Evolutionary conservation across 1,140 invertebrate species (phyloP), one percentile per base, ranked within the genome.

Genomic region (Drosophila tani): DNA sequence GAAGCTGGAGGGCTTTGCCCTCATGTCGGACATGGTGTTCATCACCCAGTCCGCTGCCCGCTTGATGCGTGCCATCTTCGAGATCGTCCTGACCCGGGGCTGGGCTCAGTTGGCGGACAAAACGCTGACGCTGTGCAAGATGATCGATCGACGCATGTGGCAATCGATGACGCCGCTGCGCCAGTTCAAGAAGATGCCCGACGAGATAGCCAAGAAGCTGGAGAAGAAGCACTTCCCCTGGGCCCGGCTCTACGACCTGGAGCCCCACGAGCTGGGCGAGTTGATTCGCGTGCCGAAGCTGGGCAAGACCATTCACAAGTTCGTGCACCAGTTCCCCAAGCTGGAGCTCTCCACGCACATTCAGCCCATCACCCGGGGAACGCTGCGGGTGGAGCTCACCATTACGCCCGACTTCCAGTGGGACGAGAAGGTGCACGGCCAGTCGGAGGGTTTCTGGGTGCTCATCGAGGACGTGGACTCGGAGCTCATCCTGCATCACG

Each of bases 381-480:
- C 98, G 0, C 93, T 99, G 0, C 94, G 97, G 63, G 98, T 99
- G 2, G 99, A 99, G 93, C 94, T 99, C 2, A 99, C 98, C 1
- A 98, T 99, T n/a, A 99, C 98, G 0, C 98, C 99, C 0, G 99
- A 99, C 93, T 99, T 99, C 93, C 97, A 99, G 88, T 99, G 99
- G 99, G 99, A 99, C 82, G 98, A 99, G 70, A 99, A 99, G 93
- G 94, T 99, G 29, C 98, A 99, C 92, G 98, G 98, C 0, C 96
- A 96, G 55, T 99, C 98, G 0, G 98, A 99, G 94, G 98, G 97
- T 0, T 99, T 99, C 93, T 99, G 99, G 99, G 99, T 99, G 81
- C 93, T 99, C 11, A 98, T 99, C 1, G 99, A 99, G 93, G 99
- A 99, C 93, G 98, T 99, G 1, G 98, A 99, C 93, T 98, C 97